Base-by-base conservation (phyloP, 2,113 vertebrate genomes). In the Gila orcuttii region DNA sequence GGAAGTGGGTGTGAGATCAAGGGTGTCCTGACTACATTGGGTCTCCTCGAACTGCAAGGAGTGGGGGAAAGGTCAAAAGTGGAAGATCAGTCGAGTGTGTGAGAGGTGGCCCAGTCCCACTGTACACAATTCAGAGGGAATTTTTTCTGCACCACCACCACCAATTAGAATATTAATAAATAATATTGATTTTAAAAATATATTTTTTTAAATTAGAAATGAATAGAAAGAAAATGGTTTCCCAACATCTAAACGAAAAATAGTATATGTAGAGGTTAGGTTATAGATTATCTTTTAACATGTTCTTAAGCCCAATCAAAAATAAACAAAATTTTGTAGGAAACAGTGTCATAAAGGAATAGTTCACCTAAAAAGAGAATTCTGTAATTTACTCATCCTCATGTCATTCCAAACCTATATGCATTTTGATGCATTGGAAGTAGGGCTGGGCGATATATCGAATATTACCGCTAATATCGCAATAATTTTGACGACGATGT, bases 1-100 rank as follows among this genome's bases (percentile, higher is more conserved):
- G 57, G 59, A 80, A 80, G 57, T 80, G 47, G 57, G 36, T 80
- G 36, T 64, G 36, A 45, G 78, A 80, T 62, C n/a, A 62, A 39
- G 15, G 36, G 23, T 36, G 0, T 64, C 23, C 33, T 64, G 23
- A 64, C 57, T 9, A 17, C 23, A 42, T 6, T 31, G 75, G 42
- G 42, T 50, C 73, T 75, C 42, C 42, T 25, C 42, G 13, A 75
- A 50, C 42, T 75, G 42, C 73, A 75, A 50, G 42, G 60, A 64
- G 4, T 28, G 10, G n/a, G 60, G 73, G n/a, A 75, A 47, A 50
- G 13, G 6, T 25, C n/a, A 55, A 17, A 59, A 47, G 55, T 23
- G 21, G 36, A 64, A 47, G 57, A 80, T 64, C 36, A 62, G 33
- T 23, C 28, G 52, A 79, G 19, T 57, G 76, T 28, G 31, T 39